These are phyloP conservation scores for Agrypnus murinus DNA, from an alignment of 2,888 invertebrate species.

Conservation along the genomic window DNA sequence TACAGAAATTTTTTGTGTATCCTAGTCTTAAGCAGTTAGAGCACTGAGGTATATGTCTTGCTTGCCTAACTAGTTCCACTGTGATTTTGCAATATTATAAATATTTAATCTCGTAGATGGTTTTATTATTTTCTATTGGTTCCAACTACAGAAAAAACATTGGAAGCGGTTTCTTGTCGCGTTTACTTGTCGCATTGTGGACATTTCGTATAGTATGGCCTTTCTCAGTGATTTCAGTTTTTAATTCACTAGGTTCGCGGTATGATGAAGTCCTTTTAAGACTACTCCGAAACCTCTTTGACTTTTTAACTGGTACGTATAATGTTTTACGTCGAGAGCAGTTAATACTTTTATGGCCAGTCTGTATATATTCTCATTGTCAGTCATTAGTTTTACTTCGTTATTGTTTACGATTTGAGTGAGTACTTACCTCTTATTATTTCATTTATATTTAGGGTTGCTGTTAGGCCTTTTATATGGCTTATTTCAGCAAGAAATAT, in stretches of 20 bases:
- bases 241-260: neutral
- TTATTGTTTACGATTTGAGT: conserved; percentile 25
- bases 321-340: conserved; percentile 11
- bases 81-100: conserved; percentile 6
- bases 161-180: conserved; percentile 16
- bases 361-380: conserved; percentile 8
- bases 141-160: conserved; percentile 17
- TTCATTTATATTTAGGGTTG: conserved; percentile 8
- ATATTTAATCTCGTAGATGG: conserved; percentile 1
- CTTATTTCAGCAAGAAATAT: too few species aligned
- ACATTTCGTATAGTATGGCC: conserved; percentile 4
- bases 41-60: conserved; percentile 29
- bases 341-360: conserved; percentile 6
- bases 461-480: too few species aligned
- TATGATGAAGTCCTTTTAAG: conserved; percentile 1
- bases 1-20: conserved; percentile 22
- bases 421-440: conserved; percentile 18
- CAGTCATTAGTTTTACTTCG: conserved; percentile 16
- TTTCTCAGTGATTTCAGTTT: conserved; percentile 12
- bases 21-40: conserved; percentile 10
- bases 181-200: conserved; percentile 7
- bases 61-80: conserved; percentile 18
- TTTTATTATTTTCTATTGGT: conserved; percentile 17
- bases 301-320: conserved; percentile 15
- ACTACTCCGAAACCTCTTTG: conserved; percentile 11